Evolutionary conservation across 2,113 vertebrate species (phyloP), one percentile per base, ranked within the genome.

Genomic region (Notothenia rossii): DNA sequence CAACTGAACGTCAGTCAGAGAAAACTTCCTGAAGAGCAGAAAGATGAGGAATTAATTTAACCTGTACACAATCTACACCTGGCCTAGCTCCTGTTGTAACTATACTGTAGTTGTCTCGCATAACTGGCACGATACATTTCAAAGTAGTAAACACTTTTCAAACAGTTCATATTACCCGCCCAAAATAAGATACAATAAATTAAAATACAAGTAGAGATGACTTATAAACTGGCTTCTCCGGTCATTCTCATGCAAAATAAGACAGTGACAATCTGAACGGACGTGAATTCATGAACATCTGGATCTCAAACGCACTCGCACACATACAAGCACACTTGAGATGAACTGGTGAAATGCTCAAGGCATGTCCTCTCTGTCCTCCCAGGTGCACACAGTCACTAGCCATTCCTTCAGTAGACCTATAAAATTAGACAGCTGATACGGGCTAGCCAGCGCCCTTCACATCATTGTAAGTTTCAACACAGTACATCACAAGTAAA

Each of bases 1-100:
- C 90, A 94, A 94, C 94, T 95, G 94, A 95, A 95, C 76, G 53
- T 95, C 94, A 95, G 94, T 95, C 92, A 86, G 88, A 91, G 84
- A 86, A 86, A 89, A 88, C 90, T 93, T 92, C 92, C 93, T 83
- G 93, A 60, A 71, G 81, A 90, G 81, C 86, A 93, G 94, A 90
- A 94, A 94, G 90, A 87, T 80, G 81, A 87, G 64, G 82, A 86
- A 72, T 69, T 79, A 83, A 86, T 55, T 66, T 90, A 71, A 76
- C 88, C 78, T 89, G 79, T 91, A 88, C 81, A 91, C 71, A 70
- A 83, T 87, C 83, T 83, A 86, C 85, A 87, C 65, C 72, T 72
- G 81, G 79, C 66, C 74, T 64, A 67, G 49, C 61, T 81, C 54
- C 67, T 53, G 43, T 56, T 72, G 64, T 75, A 49, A 70, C 75